Evolutionary conservation across 2,797 vertebrate genomes (phyloP).

Genomic region (Crypturellus tataupa): DNA sequence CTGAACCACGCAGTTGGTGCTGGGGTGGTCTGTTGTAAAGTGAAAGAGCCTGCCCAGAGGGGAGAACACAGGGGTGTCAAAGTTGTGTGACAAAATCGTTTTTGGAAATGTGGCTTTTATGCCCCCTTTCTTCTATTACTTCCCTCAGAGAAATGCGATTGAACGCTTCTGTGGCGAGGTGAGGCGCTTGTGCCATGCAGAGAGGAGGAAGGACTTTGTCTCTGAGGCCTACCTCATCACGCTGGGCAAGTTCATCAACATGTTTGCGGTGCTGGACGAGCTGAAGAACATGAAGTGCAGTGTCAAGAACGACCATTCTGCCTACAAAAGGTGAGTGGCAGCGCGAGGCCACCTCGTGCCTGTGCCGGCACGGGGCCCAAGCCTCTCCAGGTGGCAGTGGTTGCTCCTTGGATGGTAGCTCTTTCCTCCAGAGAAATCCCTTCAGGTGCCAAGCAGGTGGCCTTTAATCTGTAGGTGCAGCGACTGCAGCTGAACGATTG

Average conservation of each 20-base stretch:
- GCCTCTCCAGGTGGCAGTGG: slow-evolving; percentile 55
- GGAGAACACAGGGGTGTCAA: not conserved
- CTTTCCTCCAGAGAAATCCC: not conserved
- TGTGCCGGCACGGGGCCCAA: not conserved
- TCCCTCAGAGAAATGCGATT: slow-evolving; percentile 91
- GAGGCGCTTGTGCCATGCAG: slow-evolving; percentile 92
- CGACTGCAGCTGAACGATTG: not conserved
- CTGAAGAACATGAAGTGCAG: slow-evolving; percentile 99
- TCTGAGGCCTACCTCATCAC: slow-evolving; percentile 97
- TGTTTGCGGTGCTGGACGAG: slow-evolving; percentile 97
- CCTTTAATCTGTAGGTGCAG: not conserved
- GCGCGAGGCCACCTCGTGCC: too few relatives aligned
- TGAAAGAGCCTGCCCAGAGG: not conserved
- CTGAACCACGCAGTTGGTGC: not conserved
- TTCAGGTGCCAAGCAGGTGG: rapidly evolving
- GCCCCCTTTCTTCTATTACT: not conserved
- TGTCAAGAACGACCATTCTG: slow-evolving; percentile 98
- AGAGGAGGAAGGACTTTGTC: slow-evolving; percentile 98
- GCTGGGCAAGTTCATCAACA: slow-evolving; percentile 98
- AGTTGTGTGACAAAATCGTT: rapidly evolving
- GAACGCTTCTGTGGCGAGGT: slow-evolving; percentile 98
- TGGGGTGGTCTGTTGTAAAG: not conserved
- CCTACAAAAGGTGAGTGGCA: slow-evolving; percentile 91
- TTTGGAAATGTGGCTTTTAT: not conserved
- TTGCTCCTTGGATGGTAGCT: not conserved